These are phyloP conservation scores for Bathynomus jamesi DNA, from an alignment of 1,140 invertebrate species.

Conservation along the genomic window DNA sequence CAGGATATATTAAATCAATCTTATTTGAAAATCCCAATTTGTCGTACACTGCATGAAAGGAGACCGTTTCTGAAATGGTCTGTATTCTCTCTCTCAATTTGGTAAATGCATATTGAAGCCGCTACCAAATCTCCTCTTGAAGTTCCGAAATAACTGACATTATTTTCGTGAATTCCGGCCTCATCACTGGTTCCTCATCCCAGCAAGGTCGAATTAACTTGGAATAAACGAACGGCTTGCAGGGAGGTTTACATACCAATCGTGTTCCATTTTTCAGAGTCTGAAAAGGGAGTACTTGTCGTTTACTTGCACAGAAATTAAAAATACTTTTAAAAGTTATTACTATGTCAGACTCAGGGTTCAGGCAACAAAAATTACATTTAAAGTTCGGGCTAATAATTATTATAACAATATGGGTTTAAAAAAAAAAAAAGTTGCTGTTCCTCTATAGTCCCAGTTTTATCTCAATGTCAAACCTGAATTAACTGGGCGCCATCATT, in stretches of 20 bases:
- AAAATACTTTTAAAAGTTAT: too few species aligned
- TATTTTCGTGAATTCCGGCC: conserved; percentile 64
- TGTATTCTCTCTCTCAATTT: too few species aligned
- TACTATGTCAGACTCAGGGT: too few species aligned
- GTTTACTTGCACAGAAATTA: too few species aligned
- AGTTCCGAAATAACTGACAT: not conserved
- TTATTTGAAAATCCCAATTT: too few species aligned
- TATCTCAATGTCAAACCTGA: conserved; percentile 43
- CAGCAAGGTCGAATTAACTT: conserved; percentile 83
- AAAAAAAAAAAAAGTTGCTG: not conserved
- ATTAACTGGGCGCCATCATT: conserved; percentile 85
- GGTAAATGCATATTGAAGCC: too few species aligned
- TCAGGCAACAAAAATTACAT: conserved; percentile 17
- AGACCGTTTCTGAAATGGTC: too few species aligned
- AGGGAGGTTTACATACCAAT: conserved; percentile 81
- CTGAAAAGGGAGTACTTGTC: too few species aligned
- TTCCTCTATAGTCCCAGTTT: not conserved
- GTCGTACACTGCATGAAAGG: too few species aligned
- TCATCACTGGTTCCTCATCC: conserved; percentile 81
- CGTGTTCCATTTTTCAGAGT: conserved; percentile 64
- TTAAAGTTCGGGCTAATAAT: conserved; percentile 26
- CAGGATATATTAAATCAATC: too few species aligned
- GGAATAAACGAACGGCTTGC: conserved; percentile 76
- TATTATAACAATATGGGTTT: conserved; percentile 7
- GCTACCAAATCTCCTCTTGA: not conserved